Conservation (phyloP, 1,140 invertebrate species). For the Drosophila leontia region DNA sequence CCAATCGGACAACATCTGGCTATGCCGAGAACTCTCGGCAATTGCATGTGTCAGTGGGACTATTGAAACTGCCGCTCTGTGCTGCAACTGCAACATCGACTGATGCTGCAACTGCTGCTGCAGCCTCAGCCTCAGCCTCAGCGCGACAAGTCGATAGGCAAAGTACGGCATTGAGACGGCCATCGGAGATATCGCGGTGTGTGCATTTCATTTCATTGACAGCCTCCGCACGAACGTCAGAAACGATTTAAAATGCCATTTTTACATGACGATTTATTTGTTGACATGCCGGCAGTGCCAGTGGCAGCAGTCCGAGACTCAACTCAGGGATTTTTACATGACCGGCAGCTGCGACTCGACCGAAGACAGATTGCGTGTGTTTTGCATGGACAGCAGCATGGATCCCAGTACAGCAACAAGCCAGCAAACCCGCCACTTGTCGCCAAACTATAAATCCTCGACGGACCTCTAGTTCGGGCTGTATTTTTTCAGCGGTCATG, state of each 20-base stretch:
- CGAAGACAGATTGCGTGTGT: constrained; percentile 77
- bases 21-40: constrained; percentile 16
- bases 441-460: constrained; percentile 66
- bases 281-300: constrained; percentile 68
- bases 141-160: constrained; percentile 31
- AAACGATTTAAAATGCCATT: constrained; percentile 83
- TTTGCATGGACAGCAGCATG: constrained; percentile 57
- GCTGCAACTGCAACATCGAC: constrained; percentile 1
- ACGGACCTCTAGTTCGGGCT: constrained; percentile 6
- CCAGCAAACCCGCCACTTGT: constrained; percentile 43
- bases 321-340: constrained; percentile 66
- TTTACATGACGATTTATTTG: constrained; percentile 84
- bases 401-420: background rate
- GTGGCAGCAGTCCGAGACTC: constrained; percentile 37
- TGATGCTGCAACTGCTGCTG: background rate
- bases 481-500: constrained; percentile 10
- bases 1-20: constrained; percentile 28
- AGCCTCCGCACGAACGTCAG: constrained; percentile 76
- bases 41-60: constrained; percentile 29
- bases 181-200: constrained; percentile 54
- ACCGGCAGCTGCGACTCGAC: constrained; percentile 60
- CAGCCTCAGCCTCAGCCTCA: background rate
- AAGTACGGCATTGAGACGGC: constrained; percentile 26
- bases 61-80: constrained; percentile 28
- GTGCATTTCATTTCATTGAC: constrained; percentile 82